These are phyloP conservation scores for Spheniscus humboldti DNA, from an alignment of 2,797 vertebrate species.

Conservation along the genomic window DNA sequence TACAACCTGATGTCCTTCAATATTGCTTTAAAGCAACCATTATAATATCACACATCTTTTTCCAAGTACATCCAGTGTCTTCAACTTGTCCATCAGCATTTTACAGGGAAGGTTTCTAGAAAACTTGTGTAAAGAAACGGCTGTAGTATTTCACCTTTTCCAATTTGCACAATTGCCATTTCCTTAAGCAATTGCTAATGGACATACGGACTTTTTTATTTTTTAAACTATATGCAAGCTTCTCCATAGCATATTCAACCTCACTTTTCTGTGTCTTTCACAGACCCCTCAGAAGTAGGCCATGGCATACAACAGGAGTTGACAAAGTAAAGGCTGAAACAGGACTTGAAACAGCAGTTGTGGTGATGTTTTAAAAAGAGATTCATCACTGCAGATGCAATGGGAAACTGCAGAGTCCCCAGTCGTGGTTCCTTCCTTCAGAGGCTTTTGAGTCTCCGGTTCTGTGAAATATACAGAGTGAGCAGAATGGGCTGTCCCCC, in stretches of 20 bases:
- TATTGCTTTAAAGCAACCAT: not conserved
- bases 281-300: not conserved
- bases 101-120: not conserved
- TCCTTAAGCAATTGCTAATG: not conserved
- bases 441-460: not conserved
- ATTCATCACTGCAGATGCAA: not conserved
- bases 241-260: not conserved
- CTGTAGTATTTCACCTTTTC: not conserved
- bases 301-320: rapidly evolving
- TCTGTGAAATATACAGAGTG: not conserved
- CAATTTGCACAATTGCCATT: not conserved
- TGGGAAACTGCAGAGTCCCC: not conserved
- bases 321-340: not conserved
- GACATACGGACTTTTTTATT: not conserved
- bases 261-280: not conserved
- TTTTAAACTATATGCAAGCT: not conserved
- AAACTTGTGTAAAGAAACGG: not conserved
- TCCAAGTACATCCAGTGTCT: not conserved
- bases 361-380: not conserved
- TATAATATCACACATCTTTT: rapidly evolving
- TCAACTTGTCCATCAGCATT: not conserved
- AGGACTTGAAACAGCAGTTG: not conserved
- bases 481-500: not conserved
- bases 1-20: not conserved
- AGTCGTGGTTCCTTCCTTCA: not conserved